Evolutionary conservation across 2,113 vertebrate genomes (phyloP), one percentile per base, ranked within the genome.

Genomic region (Caranx ignobilis): DNA sequence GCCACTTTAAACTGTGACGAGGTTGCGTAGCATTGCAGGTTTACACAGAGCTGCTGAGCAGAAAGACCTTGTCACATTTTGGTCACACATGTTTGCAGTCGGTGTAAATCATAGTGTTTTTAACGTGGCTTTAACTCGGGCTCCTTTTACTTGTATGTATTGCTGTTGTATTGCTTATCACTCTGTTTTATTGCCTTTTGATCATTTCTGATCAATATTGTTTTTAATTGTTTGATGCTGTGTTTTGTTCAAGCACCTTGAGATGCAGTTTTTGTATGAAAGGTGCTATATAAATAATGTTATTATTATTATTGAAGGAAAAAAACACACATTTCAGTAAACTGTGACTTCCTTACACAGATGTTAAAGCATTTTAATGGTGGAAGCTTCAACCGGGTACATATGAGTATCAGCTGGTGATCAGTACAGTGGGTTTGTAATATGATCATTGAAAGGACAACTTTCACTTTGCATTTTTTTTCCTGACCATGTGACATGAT

Each of bases 1-100:
- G 68, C 26, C 61, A 6, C 16, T 68, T 82, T 77, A 48, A 80
- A 77, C 37, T 68, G 31, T 11, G 56, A 79, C 61, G 26, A 71
- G 55, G 18, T 68, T 67, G 55, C 69, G 50, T 61, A 32, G 50
- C 13, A 41, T 13, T 67, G 64, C 48, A 16, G 37, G 43, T 60
- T 59, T 35, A 67, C n/a, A 55, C 0, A 54, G 35, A 71, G 52
- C 66, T 71, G 62, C 45, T 82, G 75, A 71, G 70, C 39, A 48
- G 56, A 70, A 85, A 71, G 65, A 77, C 45, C 19, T 31, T 41
- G 31, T 57, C 47, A 48, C 45, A 15, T 56, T 59, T 45, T 37
- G 35, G 50, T 47, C 37, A 39, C 35, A 48, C 16, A 47, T 3
- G 50, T n/a, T 52, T 35, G 37, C 37, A 6, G 5, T 37, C 8